Conservation (phyloP, 2,113 vertebrate species). For the Hirundichthys speculiger region DNA sequence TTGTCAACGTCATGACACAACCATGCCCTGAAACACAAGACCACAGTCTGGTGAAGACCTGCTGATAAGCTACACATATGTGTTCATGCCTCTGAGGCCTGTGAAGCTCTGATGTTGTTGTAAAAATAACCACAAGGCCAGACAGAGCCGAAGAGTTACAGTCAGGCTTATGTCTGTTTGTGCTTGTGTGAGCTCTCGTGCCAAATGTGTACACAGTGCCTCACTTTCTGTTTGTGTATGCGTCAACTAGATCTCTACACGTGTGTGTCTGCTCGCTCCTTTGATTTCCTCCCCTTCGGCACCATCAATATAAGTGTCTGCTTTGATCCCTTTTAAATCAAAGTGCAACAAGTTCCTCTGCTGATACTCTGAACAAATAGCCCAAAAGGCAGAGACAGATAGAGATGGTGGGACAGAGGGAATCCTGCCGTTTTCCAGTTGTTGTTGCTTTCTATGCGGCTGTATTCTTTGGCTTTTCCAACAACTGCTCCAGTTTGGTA, state of each 20-base stretch:
- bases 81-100: neutral
- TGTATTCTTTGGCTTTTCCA: neutral
- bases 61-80: no score
- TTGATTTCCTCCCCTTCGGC: slow-evolving; percentile 55
- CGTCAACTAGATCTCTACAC: slow-evolving; percentile 2
- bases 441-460: neutral
- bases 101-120: neutral
- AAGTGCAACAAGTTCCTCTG: slow-evolving; percentile 49
- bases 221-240: slow-evolving; percentile 5
- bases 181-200: slow-evolving; percentile 1
- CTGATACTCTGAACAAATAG: slow-evolving; percentile 59
- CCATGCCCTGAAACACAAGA: no score
- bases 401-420: neutral
- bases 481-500: slow-evolving; percentile 4
- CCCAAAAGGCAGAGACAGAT: slow-evolving; percentile 29
- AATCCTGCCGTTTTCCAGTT: slow-evolving; percentile 25
- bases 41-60: no score
- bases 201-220: slow-evolving; percentile 5
- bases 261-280: slow-evolving; percentile 26
- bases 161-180: neutral
- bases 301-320: slow-evolving; percentile 38
- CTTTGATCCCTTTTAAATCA: slow-evolving; percentile 69
- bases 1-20: no score
- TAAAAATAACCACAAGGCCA: slow-evolving; percentile 5
- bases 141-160: neutral